Evolutionary conservation across 2,113 vertebrate species (phyloP).

Genomic region (Megaleporinus macrocephalus): DNA sequence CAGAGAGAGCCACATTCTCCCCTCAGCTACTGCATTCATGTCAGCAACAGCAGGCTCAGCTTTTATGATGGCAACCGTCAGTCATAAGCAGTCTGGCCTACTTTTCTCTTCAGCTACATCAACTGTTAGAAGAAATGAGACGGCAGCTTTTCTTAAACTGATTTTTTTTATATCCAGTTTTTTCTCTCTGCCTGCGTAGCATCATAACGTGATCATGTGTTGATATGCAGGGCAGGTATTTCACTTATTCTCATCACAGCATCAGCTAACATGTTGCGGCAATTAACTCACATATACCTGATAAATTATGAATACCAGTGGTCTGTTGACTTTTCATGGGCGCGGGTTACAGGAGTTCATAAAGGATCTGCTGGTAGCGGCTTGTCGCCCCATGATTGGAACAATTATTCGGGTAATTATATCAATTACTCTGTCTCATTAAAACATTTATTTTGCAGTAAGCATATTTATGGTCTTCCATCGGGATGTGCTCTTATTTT

Average conservation of each 20-base stretch:
- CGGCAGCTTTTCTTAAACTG: background rate
- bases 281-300: background rate
- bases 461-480: constrained; percentile 8
- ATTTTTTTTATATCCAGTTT: no score
- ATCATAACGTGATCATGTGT: background rate
- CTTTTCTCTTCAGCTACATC: background rate
- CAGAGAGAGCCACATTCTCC: constrained; percentile 2
- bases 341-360: background rate
- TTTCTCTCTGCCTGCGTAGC: no score
- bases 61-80: constrained; percentile 45
- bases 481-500: constrained; percentile 24
- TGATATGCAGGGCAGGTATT: background rate
- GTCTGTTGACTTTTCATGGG: background rate
- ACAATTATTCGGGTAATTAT: constrained; percentile 49
- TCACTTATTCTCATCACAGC: background rate
- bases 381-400: constrained; percentile 39
- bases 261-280: background rate
- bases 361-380: constrained; percentile 33
- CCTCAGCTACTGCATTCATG: constrained; percentile 39
- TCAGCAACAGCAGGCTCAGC: constrained; percentile 35
- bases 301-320: background rate
- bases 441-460: constrained; percentile 31
- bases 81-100: constrained; percentile 11
- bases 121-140: background rate
- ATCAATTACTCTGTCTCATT: constrained; percentile 49